These are phyloP conservation scores for Cyrtorhinus lividipennis DNA, from an alignment of 1,140 invertebrate species.

Conservation along the genomic window DNA sequence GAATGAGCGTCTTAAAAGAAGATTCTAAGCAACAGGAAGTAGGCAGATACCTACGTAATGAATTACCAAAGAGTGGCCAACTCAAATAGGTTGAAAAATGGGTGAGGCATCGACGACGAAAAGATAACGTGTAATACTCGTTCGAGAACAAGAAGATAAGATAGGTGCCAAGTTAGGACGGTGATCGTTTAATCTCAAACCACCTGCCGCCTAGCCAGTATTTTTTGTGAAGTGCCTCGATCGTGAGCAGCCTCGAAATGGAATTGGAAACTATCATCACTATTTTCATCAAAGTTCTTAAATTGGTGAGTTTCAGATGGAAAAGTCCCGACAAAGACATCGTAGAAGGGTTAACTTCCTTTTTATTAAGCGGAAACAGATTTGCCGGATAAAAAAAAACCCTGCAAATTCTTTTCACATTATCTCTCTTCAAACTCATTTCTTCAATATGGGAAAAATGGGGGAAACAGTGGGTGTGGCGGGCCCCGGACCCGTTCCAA, in stretches of 20 bases:
- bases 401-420: no score
- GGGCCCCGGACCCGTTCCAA: no score
- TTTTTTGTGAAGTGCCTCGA: not conserved
- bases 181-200: not conserved
- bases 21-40: no score
- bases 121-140: not conserved
- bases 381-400: no score
- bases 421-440: no score
- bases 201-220: not conserved
- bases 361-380: no score
- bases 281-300: conserved; percentile 59
- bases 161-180: not conserved
- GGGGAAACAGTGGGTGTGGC: no score
- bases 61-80: no score
- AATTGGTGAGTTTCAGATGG: conserved; percentile 52
- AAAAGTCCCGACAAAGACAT: not conserved
- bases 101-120: not conserved
- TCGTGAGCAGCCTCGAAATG: conserved; percentile 28
- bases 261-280: conserved; percentile 58
- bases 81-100: not conserved
- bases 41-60: no score
- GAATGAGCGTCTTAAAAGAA: no score
- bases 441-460: no score
- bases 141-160: not conserved
- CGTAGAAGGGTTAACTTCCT: no score